Conservation (phyloP, 2,888 invertebrate genomes). For the Argyra leucocephala region DNA sequence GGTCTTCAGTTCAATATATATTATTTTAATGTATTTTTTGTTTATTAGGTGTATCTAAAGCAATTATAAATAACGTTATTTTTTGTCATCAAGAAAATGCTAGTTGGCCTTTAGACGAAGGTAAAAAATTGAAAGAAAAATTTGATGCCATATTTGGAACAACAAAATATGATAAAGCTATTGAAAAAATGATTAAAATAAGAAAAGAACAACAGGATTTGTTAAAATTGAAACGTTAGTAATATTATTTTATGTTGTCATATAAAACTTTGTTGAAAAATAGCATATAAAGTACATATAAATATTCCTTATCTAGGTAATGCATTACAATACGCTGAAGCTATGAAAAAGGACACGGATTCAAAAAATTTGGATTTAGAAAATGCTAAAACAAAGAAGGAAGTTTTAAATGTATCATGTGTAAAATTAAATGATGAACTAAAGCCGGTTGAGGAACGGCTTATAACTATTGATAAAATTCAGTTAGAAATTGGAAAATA, state of each 20-base stretch:
- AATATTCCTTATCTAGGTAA: conserved; percentile 39
- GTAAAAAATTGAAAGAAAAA: conserved; percentile 82
- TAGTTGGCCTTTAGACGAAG: conserved; percentile 91
- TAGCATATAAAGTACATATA: too few species aligned
- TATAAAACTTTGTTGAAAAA: too few species aligned
- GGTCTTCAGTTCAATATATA: neutral
- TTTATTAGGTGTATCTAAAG: conserved; percentile 70
- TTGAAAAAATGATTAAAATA: conserved; percentile 62
- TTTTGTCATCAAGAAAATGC: conserved; percentile 99
- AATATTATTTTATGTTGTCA: neutral
- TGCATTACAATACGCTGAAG: conserved; percentile 47
- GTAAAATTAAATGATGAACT: conserved; percentile 49
- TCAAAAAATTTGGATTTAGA: conserved; percentile 49
- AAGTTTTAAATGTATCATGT: conserved; percentile 52
- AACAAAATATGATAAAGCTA: conserved; percentile 79
- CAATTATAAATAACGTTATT: conserved; percentile 90
- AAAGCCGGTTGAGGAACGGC: conserved; percentile 48
- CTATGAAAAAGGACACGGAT: conserved; percentile 54
- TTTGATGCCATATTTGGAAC: conserved; percentile 99
- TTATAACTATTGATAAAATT: conserved; percentile 46
- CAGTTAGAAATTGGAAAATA: conserved; percentile 48
- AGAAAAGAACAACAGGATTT: conserved; percentile 51
- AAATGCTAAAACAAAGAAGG: conserved; percentile 53
- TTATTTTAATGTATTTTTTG: neutral
- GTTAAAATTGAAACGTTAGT: conserved; percentile 48